Percentiles rank a stretch among this genome's conserved stretches.
These are phyloP conservation scores for Lineus longissimus DNA, from an alignment of 1,140 invertebrate genomes.

Conservation along the genomic window DNA sequence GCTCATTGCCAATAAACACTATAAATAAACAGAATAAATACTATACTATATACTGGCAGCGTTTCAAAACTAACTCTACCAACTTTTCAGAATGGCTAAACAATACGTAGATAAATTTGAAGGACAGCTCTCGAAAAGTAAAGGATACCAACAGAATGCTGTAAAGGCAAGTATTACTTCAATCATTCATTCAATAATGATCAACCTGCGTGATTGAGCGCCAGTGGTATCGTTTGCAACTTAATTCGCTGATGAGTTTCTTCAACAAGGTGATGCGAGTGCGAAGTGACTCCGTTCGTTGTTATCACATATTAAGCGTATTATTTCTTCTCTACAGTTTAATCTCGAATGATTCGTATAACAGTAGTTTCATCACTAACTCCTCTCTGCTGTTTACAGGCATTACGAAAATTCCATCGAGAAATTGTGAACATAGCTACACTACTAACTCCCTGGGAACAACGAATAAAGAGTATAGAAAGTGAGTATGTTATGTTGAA, in stretches of 20 bases:
- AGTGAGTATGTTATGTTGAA: conserved; percentile 58
- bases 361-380: neutral
- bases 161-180: conserved; percentile 53
- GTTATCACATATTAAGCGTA: neutral
- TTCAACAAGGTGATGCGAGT: conserved; percentile 10
- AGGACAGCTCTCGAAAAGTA: conserved; percentile 82
- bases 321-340: neutral
- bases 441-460: conserved; percentile 88
- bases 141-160: conserved; percentile 77
- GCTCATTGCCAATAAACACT: neutral
- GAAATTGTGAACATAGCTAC: conserved; percentile 80
- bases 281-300: neutral
- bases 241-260: no score
- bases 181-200: conserved; percentile 13
- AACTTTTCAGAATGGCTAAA: conserved; percentile 67
- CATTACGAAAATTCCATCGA: conserved; percentile 75
- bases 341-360: no score
- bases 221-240: no score
- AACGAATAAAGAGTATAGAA: conserved; percentile 93
- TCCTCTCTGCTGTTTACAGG: conserved; percentile 58
- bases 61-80: neutral
- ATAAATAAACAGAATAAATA: neutral
- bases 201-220: neutral
- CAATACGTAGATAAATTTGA: conserved; percentile 82
- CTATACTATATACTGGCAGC: neutral